Evolutionary conservation across 2,888 invertebrate genomes (phyloP).

Genomic region (Ecliptopera silaceata): DNA sequence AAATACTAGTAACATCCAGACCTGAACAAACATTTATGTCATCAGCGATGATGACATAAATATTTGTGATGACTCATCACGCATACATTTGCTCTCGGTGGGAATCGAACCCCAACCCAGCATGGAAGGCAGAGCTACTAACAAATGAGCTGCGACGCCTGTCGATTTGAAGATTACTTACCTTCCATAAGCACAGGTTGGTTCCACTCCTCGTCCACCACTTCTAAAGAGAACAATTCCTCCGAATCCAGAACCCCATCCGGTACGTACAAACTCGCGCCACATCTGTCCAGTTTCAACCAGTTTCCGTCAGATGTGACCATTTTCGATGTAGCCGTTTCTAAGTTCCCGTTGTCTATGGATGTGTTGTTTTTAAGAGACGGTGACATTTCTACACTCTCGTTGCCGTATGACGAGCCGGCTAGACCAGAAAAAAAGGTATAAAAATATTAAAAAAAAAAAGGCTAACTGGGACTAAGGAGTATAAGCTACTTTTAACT

Average conservation of each 20-base stretch:
- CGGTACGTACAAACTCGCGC: conserved; percentile 92
- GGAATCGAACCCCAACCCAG: too few species aligned
- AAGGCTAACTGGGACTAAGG: too few species aligned
- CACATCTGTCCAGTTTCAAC: conserved; percentile 87
- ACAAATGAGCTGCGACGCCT: too few species aligned
- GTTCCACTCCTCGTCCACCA: conserved; percentile 95
- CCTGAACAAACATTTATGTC: too few species aligned
- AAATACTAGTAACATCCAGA: too few species aligned
- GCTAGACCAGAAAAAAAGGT: conserved; percentile 44
- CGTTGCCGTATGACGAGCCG: conserved; percentile 76
- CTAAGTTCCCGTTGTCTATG: conserved; percentile 61
- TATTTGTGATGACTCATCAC: too few species aligned
- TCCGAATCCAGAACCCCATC: conserved; percentile 93
- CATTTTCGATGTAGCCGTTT: conserved; percentile 73
- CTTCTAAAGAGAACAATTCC: conserved; percentile 93
- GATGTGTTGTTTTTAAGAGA: conserved; percentile 74
- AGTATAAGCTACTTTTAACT: too few species aligned
- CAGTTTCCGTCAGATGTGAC: conserved; percentile 84
- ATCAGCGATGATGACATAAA: too few species aligned
- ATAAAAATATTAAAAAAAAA: too few species aligned
- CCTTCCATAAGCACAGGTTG: conserved; percentile 91
- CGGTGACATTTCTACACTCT: conserved; percentile 77
- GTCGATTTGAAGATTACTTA: conserved; percentile 38
- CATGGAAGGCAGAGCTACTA: too few species aligned
- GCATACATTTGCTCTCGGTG: too few species aligned